phyloP scores from a whole-genome alignment of 2,797 vertebrate genomes.

The Neopelma chrysocephalum region DNA sequence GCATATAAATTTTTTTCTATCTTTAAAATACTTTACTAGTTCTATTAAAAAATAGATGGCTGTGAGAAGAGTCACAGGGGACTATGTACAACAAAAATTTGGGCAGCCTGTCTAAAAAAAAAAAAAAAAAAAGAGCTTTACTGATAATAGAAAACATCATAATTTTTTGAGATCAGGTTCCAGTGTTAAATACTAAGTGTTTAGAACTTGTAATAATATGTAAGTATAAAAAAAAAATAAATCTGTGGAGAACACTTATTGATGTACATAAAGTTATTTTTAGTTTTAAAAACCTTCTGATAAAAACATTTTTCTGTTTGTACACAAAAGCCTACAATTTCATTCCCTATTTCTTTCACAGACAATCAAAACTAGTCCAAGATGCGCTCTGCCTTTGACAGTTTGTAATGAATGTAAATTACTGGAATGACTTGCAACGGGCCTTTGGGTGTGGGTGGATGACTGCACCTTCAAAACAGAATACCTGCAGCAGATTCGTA shows the following conservation, averaged over 20 bases:
- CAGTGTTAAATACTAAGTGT: background rate
- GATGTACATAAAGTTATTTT: background rate
- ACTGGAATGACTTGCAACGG: background rate
- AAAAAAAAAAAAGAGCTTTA: background rate
- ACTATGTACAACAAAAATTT: background rate
- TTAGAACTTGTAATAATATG: background rate
- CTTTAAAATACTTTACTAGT: background rate
- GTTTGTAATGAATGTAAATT: conserved; percentile 24
- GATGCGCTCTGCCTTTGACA: background rate
- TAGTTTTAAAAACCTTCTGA: background rate
- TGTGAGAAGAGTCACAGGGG: background rate
- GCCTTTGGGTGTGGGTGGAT: conserved; percentile 19
- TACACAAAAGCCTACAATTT: background rate
- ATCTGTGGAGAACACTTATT: background rate
- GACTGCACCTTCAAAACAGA: background rate
- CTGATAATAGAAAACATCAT: background rate
- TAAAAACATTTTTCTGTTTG: background rate
- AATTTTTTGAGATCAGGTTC: background rate
- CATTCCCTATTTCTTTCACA: background rate
- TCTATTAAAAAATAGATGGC: background rate
- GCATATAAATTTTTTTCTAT: background rate
- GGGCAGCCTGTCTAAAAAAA: background rate
- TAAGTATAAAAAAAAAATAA: background rate
- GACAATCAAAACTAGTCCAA: background rate
- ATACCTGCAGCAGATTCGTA: background rate